These are phyloP conservation scores for Coelopa pilipes DNA, from an alignment of 2,888 invertebrate species.

Conservation along the genomic window DNA sequence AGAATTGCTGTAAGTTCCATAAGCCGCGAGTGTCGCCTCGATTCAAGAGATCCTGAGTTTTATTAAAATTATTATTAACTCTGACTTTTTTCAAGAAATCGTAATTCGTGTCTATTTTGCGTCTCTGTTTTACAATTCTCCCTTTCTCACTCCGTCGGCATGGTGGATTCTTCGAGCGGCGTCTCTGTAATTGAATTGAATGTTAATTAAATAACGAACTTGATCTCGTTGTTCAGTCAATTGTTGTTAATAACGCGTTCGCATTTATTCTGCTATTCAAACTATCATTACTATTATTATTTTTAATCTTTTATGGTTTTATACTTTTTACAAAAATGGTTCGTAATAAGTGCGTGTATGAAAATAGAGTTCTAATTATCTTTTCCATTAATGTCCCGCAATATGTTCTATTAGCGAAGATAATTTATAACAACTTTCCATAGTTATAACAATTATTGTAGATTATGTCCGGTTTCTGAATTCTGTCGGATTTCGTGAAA, in stretches of 20 bases:
- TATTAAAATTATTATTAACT: background rate
- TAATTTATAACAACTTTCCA: too few species aligned
- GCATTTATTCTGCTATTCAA: background rate
- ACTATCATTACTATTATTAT: background rate
- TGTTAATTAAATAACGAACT: slow-evolving; percentile 32
- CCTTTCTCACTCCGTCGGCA: too few species aligned
- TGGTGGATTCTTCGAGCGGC: too few species aligned
- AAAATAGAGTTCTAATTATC: background rate
- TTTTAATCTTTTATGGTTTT: background rate
- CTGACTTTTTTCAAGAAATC: background rate
- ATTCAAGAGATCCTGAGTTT: background rate
- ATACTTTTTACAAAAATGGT: background rate
- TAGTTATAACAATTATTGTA: too few species aligned
- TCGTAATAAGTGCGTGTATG: background rate
- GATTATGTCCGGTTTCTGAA: too few species aligned
- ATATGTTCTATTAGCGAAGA: too few species aligned
- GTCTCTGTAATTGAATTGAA: slow-evolving; percentile 8
- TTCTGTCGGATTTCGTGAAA: too few species aligned
- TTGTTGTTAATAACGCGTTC: slow-evolving; percentile 34
- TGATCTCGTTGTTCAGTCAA: slow-evolving; percentile 40
- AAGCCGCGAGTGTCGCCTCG: background rate
- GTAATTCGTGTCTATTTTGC: background rate
- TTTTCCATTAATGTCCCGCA: background rate
- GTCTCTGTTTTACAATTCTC: too few species aligned
- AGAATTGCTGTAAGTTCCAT: background rate